A percentile compares a stretch with the other conserved stretches of the same genome.
Conservation (phyloP, 2,888 invertebrate genomes). For the Spilarctia lutea region DNA sequence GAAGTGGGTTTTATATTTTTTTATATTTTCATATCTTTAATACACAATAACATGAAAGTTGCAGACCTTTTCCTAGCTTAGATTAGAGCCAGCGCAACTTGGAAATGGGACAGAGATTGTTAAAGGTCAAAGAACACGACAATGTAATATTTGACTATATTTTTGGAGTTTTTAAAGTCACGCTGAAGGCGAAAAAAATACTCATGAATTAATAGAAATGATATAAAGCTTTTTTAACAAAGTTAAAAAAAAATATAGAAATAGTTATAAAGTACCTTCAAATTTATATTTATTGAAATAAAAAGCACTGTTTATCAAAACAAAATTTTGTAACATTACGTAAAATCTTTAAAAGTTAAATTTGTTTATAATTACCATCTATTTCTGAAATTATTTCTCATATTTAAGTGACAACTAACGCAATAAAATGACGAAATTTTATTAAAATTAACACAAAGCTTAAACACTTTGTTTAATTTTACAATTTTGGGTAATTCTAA, state of each 20-base stretch:
- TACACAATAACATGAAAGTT: neutral
- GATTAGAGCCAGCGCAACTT: too few relatives aligned
- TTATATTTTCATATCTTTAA: neutral
- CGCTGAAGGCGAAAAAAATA: neutral
- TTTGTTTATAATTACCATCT: too few relatives aligned
- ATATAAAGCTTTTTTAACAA: neutral
- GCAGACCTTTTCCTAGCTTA: too few relatives aligned
- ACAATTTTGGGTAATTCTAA: too few relatives aligned
- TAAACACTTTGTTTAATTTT: too few relatives aligned
- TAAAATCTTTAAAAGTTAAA: neutral
- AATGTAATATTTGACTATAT: too few relatives aligned
- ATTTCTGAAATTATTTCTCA: too few relatives aligned
- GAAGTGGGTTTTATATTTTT: too few relatives aligned
- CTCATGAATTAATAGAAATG: neutral
- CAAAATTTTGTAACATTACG: neutral
- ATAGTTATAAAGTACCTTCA: neutral
- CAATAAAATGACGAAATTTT: neutral
- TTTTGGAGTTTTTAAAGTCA: too few relatives aligned
- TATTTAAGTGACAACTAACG: neutral
- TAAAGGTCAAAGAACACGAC: too few relatives aligned
- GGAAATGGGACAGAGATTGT: too few relatives aligned
- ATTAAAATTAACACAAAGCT: neutral
- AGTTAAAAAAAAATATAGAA: too few relatives aligned
- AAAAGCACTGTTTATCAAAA: neutral
- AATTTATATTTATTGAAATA: neutral